Evolutionary conservation across 1,140 invertebrate genomes (phyloP).

Genomic region (Nephotettix cincticeps): DNA sequence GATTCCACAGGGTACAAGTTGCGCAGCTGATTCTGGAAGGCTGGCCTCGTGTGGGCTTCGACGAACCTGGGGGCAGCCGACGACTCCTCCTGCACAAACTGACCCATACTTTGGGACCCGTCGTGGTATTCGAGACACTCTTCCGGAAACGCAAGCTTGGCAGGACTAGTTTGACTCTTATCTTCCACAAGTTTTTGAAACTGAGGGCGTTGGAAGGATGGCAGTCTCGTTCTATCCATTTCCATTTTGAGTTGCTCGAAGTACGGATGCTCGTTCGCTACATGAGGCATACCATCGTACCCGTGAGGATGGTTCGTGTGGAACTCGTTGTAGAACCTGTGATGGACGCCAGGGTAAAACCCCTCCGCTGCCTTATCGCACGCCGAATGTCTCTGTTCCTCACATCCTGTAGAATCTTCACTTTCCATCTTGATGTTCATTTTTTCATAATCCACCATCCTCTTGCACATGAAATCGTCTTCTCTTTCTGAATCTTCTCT

Average conservation of each 20-base stretch:
- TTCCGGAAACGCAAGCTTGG: not conserved
- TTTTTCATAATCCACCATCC: not conserved
- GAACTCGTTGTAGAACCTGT: not conserved
- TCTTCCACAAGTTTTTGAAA: not conserved
- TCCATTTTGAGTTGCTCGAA: not conserved
- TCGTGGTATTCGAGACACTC: not conserved
- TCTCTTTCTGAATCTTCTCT: not conserved
- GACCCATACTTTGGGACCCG: not conserved
- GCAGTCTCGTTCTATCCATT: not conserved
- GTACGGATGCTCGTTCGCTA: not conserved
- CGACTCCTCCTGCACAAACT: not conserved
- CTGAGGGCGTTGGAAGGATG: not conserved
- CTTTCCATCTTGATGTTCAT: slow-evolving; percentile 5
- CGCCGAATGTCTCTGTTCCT: not conserved
- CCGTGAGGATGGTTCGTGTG: not conserved
- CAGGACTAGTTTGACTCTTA: not conserved
- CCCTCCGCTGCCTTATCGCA: not conserved
- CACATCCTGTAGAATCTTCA: not conserved
- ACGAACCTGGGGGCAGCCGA: not conserved
- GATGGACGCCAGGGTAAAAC: not conserved
- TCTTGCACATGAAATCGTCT: not conserved
- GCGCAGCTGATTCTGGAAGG: not conserved
- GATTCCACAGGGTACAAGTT: not conserved
- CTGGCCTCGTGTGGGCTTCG: not conserved
- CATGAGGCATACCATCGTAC: not conserved